These are phyloP conservation scores for Reticulitermes lucifugus DNA, from an alignment of 2,888 invertebrate species.

Conservation along the genomic window DNA sequence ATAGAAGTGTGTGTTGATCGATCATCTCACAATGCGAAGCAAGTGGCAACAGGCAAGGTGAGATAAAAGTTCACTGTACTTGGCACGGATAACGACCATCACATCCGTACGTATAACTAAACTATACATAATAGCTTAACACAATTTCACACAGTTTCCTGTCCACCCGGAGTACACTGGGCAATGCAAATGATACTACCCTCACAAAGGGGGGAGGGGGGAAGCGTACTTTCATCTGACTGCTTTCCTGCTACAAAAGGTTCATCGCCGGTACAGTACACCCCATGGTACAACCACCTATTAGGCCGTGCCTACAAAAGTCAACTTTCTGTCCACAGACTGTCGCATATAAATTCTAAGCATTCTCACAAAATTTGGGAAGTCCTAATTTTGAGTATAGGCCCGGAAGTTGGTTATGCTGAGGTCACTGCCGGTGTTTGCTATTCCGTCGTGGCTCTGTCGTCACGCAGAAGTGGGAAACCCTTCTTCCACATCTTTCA, in stretches of 20 bases:
- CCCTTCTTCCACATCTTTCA: too few species aligned
- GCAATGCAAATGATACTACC: neutral
- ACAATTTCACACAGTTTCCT: conserved; percentile 12
- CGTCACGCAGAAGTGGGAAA: too few species aligned
- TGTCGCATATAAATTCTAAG: too few species aligned
- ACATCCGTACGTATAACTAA: neutral
- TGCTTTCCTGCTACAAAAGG: neutral
- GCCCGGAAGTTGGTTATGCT: too few species aligned
- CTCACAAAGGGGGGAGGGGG: neutral
- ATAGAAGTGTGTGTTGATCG: neutral
- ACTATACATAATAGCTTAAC: conserved; percentile 15
- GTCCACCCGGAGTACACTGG: neutral
- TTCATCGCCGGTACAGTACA: neutral
- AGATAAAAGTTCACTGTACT: neutral
- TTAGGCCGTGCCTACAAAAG: too few species aligned
- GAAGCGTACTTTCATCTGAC: neutral
- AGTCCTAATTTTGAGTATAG: too few species aligned
- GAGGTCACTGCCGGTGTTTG: too few species aligned
- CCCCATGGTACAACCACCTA: neutral
- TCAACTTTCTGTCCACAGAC: too few species aligned
- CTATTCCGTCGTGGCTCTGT: too few species aligned
- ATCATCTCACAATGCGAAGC: neutral
- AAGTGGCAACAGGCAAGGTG: neutral
- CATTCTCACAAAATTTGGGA: too few species aligned
- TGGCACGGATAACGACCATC: neutral